phyloP scores from a whole-genome alignment of 2,797 vertebrate species.

The Cephalopachus bancanus region DNA sequence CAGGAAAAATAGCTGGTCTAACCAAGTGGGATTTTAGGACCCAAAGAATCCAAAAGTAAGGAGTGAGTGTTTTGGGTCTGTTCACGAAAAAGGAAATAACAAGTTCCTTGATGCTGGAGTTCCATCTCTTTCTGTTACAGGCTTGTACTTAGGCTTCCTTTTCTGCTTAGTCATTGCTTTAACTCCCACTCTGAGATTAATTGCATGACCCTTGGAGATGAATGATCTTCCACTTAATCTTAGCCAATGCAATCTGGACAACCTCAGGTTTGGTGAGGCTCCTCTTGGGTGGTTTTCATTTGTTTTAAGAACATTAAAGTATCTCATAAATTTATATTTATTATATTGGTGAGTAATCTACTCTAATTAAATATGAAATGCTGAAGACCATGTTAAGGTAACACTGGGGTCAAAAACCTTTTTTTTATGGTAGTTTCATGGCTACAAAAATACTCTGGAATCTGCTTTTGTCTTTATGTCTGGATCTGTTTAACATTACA shows the following conservation, averaged over 20 bases:
- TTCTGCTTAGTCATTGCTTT: conserved; percentile 77
- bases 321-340: conserved; percentile 85
- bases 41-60: background rate
- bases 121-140: conserved; percentile 22
- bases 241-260: conserved; percentile 80
- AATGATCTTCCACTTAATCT: conserved; percentile 74
- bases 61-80: conserved; percentile 53
- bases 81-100: conserved; percentile 63
- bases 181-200: conserved; percentile 74
- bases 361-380: conserved; percentile 84
- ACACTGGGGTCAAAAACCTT: conserved; percentile 66
- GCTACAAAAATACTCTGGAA: conserved; percentile 69
- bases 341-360: conserved; percentile 79
- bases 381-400: conserved; percentile 81
- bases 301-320: conserved; percentile 82
- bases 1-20: background rate
- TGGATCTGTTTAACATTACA: conserved; percentile 74
- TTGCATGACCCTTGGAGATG: conserved; percentile 62
- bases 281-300: conserved; percentile 80
- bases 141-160: conserved; percentile 56
- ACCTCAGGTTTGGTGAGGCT: conserved; percentile 75
- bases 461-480: conserved; percentile 78
- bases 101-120: background rate
- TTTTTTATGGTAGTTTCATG: conserved; percentile 74
- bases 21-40: conserved; percentile 28